A percentile compares a stretch with the other conserved stretches of the same genome.
Evolutionary conservation across 2,888 invertebrate species (phyloP).

Genomic region (Muscina levida): DNA sequence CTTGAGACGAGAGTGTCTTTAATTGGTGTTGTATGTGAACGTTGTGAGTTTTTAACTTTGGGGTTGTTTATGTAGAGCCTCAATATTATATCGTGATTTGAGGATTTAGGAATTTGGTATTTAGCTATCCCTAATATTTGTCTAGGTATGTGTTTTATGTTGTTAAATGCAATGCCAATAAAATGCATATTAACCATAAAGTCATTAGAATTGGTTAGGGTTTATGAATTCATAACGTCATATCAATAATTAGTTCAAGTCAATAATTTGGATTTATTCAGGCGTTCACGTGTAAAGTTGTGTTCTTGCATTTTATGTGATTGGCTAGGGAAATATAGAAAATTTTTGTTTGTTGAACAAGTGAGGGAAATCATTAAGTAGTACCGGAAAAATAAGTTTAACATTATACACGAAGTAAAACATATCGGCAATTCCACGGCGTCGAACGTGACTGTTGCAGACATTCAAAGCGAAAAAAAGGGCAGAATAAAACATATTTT

Average conservation of each 20-base stretch:
- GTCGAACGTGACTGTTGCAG: no score
- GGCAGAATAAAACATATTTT: no score
- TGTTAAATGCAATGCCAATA: constrained; percentile 47
- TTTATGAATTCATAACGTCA: constrained; percentile 27
- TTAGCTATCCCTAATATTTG: background rate
- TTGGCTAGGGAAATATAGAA: no score
- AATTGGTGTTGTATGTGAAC: constrained; percentile 17
- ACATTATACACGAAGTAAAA: no score
- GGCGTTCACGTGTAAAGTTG: constrained; percentile 5
- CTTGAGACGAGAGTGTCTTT: constrained; percentile 4
- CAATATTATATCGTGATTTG: no score
- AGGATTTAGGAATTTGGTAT: no score
- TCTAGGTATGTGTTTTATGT: constrained; percentile 22
- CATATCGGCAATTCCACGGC: no score
- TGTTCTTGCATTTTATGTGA: no score
- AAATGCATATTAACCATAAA: constrained; percentile 57
- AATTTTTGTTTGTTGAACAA: no score
- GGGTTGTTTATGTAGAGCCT: constrained; percentile 2
- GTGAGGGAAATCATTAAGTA: no score
- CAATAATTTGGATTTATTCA: constrained; percentile 40
- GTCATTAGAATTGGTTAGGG: constrained; percentile 21
- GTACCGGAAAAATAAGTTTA: no score
- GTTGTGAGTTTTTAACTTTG: constrained; percentile 1
- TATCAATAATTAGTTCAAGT: constrained; percentile 54
- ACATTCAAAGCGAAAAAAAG: no score